A percentile compares a stretch with the other conserved stretches of the same genome.
phyloP scores from a whole-genome alignment of 2,113 vertebrate species.

The Peromyscus californicus region DNA sequence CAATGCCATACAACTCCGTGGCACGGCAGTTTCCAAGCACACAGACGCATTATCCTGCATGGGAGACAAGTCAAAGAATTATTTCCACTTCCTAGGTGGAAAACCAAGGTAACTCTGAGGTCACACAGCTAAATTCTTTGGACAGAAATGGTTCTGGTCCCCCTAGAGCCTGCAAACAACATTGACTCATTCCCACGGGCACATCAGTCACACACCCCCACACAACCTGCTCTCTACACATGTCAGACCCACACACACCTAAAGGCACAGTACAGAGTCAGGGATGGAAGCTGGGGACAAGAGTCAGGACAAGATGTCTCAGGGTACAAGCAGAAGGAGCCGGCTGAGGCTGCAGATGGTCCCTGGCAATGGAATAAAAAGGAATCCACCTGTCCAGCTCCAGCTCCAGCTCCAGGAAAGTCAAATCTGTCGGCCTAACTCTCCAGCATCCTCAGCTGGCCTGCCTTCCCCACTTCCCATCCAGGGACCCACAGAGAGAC shows the following conservation, averaged over 20 bases:
- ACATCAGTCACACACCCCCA: neutral
- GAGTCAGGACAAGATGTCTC: neutral
- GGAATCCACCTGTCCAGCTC: accelerated
- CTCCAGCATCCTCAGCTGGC: neutral
- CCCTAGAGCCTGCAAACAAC: neutral
- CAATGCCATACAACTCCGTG: neutral
- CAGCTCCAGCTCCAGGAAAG: neutral
- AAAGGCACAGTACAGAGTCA: neutral
- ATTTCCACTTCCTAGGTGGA: neutral
- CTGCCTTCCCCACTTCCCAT: accelerated
- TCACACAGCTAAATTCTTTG: neutral
- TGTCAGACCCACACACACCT: neutral
- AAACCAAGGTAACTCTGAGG: neutral
- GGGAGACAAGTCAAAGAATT: neutral
- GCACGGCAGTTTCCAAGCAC: neutral
- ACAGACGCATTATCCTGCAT: neutral
- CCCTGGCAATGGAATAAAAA: accelerated
- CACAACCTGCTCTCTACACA: neutral
- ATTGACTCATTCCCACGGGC: accelerated
- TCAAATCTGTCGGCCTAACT: accelerated
- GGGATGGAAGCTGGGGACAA: neutral
- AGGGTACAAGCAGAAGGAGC: neutral
- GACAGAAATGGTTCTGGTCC: neutral
- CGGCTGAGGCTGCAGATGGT: neutral
- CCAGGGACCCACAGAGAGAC: neutral